Base-by-base conservation (phyloP, 37 sponge, comb jelly and placozoan genomes). In the Beroe ovata region DNA sequence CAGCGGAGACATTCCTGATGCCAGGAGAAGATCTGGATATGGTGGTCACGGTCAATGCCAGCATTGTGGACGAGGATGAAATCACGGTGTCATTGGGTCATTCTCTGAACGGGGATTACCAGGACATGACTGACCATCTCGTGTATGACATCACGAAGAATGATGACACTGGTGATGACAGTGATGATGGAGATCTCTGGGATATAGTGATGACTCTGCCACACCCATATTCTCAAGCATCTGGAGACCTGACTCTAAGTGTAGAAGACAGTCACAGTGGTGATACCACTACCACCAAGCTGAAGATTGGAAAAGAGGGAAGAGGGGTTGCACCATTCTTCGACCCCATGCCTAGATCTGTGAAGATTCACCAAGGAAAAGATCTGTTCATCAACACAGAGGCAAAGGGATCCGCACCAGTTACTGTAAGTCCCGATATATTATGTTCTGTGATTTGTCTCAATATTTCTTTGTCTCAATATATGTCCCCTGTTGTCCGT, bases 231-330 rank as follows among this genome's bases (percentile, higher is more conserved):
- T 42, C 84, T 40, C 54, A 32, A 37, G 33, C 6, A n/a, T 19
- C 84, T 42, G 84, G 84, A 39, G 28, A 39, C 84, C 16, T 77
- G 54, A 33, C n/a, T n/a, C 84, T 77, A 2, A 40, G 22, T 39
- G 47, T 77, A 1, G 42, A 23, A 39, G 33, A 77, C 47, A 20
- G 14, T 14, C 54, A 42, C 54, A 35, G 84, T 26, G 84, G 47
- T 26, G 84, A 77, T 42, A 36, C 8, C 4, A 77, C 84, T 3
- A 1, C 20, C 6, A 77, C 54, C n/a, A 26, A 14, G 1, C 54
- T 77, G 84, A 42, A 26, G 18, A 42, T 77, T 4, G 84, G 33
- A 29, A 35, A 77, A 54, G 38, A 36, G 22, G 84, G 54, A 25
- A 38, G 47, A 32, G 71, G 38, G 36, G 54, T 32, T 19, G 38